A percentile compares a stretch with the other conserved stretches of the same genome.
Evolutionary conservation across 2,113 vertebrate species (phyloP).

Genomic region (Salvator merianae): DNA sequence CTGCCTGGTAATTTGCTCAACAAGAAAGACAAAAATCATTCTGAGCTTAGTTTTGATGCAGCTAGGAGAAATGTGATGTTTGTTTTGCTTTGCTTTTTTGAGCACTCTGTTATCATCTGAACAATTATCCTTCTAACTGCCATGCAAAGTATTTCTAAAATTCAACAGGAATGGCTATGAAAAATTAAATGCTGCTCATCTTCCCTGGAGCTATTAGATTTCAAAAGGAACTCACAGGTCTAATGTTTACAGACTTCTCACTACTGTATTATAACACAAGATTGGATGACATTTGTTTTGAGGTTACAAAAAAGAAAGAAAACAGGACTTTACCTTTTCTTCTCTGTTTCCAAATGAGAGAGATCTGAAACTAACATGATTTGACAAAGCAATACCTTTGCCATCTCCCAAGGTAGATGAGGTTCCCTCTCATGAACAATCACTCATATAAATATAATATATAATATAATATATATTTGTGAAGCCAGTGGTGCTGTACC

Average conservation of each 20-base stretch:
- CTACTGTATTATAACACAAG: constrained; percentile 9
- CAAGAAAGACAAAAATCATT: constrained; percentile 36
- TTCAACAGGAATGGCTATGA: constrained; percentile 29
- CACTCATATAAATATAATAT: constrained; percentile 23
- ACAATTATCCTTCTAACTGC: background rate
- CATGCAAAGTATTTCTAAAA: background rate
- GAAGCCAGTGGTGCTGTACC: constrained; percentile 17
- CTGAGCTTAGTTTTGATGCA: background rate
- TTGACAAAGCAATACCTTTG: constrained; percentile 48
- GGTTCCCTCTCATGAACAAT: constrained; percentile 51
- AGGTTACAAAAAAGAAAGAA: constrained; percentile 23
- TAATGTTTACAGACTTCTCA: background rate
- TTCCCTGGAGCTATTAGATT: background rate
- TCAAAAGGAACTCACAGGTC: constrained; percentile 24
- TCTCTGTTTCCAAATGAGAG: constrained; percentile 33
- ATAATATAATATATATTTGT: no score
- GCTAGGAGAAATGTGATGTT: background rate
- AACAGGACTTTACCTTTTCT: constrained; percentile 20
- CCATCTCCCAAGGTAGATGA: constrained; percentile 38
- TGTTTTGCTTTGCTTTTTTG: background rate
- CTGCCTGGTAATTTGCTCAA: background rate
- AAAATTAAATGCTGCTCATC: background rate
- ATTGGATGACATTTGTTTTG: constrained; percentile 26
- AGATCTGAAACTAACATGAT: constrained; percentile 12
- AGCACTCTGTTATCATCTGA: constrained; percentile 12